phyloP scores from a whole-genome alignment of 2,113 vertebrate species.

The Danionella cerebrum region DNA sequence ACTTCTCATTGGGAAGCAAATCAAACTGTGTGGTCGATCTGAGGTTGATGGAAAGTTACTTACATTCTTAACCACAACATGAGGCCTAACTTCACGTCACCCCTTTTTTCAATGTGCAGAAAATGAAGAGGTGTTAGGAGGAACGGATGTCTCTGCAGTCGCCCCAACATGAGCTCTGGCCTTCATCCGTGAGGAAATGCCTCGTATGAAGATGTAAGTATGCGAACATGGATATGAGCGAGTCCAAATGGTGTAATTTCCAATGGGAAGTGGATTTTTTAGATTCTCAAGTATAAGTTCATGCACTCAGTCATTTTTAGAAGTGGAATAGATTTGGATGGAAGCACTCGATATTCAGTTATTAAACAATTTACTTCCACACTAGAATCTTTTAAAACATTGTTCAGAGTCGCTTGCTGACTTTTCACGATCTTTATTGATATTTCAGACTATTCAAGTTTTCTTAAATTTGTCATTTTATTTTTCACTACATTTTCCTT shows the following conservation, averaged over 20 bases:
- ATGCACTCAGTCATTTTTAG: no score
- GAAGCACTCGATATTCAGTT: no score
- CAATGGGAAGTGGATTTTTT: background rate
- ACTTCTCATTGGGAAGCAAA: conserved; percentile 17
- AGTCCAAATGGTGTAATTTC: background rate
- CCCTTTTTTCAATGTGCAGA: background rate
- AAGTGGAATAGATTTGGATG: no score
- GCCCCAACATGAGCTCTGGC: background rate
- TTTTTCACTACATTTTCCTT: no score
- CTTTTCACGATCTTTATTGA: no score
- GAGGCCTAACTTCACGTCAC: conserved; percentile 13
- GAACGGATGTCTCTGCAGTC: background rate
- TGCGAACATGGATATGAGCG: background rate
- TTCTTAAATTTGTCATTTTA: no score
- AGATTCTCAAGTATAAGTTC: no score
- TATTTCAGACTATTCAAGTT: no score
- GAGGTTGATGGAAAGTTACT: conserved; percentile 5
- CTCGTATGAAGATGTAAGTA: conserved; percentile 27
- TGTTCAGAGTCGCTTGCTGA: no score
- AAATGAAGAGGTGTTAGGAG: background rate
- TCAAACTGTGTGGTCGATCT: conserved; percentile 33
- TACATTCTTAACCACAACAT: conserved; percentile 21
- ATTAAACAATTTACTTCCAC: no score
- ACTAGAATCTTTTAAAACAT: no score
- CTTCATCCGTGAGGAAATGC: conserved; percentile 22